Evolutionary conservation across 2,113 vertebrate genomes (phyloP), one percentile per base, ranked within the genome.

Genomic region (Peromyscus californicus): DNA sequence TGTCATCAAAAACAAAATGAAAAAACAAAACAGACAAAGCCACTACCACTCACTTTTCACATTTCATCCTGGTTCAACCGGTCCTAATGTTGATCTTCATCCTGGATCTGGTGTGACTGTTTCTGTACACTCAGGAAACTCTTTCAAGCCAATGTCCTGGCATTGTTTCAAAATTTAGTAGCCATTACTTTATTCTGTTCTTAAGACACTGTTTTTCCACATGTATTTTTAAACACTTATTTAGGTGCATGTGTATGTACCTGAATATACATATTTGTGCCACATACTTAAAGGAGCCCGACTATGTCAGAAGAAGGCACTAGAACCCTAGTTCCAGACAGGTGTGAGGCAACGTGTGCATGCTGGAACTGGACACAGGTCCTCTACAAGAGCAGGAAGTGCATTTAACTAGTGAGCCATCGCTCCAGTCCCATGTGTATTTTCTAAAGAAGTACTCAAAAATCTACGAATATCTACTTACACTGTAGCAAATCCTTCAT

Each of bases 91-190:
- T 21, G 8, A 24, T 22, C 7, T 17, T 26, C 45, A 51, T 83
- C 39, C 31, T 80, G 65, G 16, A 85, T 91, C 63, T 96, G 13
- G 82, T 42, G 2, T 26, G 7, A 95, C 22, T 0, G 57, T 95
- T 59, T 26, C 42, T 88, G 5, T 26, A 16, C 45, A 36, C 31
- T 89, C 69, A 54, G 21, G 16, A 93, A 79, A 74, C 45, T 79
- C 6, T 90, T 78, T 24, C 92, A 96, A 97, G 76, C n/a, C 12
- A 59, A 70, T 70, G 82, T 26, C 0, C 29, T 91, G 45, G 39
- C 72, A 61, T 85, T 93, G 79, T 90, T 90, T 96, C 39, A 95
- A 94, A 95, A 42, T 93, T 94, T 87, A 82, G 72, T 10, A 76
- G 17, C 16, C 90, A 89, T 17, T 70, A 33, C 26, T 84, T 91